Evolutionary conservation across 1,140 invertebrate species (phyloP).

Genomic region (Drosophila kanapiae): DNA sequence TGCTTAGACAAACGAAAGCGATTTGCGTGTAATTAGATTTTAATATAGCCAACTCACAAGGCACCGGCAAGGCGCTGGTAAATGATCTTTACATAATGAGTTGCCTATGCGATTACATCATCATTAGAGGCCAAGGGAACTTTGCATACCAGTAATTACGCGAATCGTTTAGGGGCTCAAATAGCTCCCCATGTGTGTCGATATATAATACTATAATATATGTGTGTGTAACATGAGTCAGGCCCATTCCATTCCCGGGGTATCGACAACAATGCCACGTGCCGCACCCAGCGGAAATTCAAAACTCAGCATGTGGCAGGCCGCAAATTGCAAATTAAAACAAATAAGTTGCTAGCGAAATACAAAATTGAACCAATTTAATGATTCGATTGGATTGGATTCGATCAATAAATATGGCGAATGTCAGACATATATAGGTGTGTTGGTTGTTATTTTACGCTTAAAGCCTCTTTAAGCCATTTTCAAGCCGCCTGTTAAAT

Average conservation of each 20-base stretch:
- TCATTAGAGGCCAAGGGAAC: slow-evolving; percentile 61
- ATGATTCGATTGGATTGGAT: slow-evolving; percentile 52
- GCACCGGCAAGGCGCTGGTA: slow-evolving; percentile 24
- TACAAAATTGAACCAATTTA: slow-evolving; percentile 31
- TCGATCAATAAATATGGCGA: slow-evolving; percentile 46
- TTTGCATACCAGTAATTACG: slow-evolving; percentile 52
- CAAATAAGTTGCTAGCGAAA: slow-evolving; percentile 36
- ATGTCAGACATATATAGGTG: slow-evolving; percentile 2
- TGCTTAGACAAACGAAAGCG: slow-evolving; percentile 40
- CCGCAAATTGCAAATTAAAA: slow-evolving; percentile 74
- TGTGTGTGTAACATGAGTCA: slow-evolving; percentile 59
- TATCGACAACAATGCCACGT: slow-evolving; percentile 54
- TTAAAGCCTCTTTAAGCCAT: slow-evolving; percentile 68
- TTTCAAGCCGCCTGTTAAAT: slow-evolving; percentile 37
- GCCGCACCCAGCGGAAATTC: slow-evolving; percentile 70
- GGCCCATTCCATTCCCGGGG: slow-evolving; percentile 36
- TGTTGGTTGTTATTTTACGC: neutral
- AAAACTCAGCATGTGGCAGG: slow-evolving; percentile 70
- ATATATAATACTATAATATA: neutral
- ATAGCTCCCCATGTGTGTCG: slow-evolving; percentile 39
- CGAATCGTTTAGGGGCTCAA: slow-evolving; percentile 53
- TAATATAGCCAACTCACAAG: slow-evolving; percentile 61
- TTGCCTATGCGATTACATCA: slow-evolving; percentile 63
- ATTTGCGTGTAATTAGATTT: slow-evolving; percentile 71
- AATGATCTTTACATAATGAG: slow-evolving; percentile 65